Percentiles rank a stretch among this genome's conserved stretches.
These are phyloP conservation scores for Synanceia verrucosa DNA, from an alignment of 2,797 vertebrate species.

Conservation along the genomic window DNA sequence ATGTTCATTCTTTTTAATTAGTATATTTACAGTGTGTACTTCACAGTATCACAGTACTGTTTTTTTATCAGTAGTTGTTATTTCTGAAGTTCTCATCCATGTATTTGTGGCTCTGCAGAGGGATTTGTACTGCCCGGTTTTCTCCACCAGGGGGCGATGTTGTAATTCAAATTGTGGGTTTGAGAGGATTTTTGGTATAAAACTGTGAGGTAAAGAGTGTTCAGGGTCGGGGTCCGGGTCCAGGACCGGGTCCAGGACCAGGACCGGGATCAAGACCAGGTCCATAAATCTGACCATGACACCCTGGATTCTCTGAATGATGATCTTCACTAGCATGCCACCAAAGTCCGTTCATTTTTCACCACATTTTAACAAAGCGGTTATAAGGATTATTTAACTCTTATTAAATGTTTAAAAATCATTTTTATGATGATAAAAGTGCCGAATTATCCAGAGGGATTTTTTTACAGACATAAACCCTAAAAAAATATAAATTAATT, in stretches of 20 bases:
- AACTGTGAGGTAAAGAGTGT: constrained; percentile 9
- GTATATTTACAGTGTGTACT: not conserved
- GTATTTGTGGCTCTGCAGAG: not conserved
- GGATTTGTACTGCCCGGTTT: constrained; percentile 34
- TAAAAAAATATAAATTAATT: not conserved
- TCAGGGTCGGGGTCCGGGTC: constrained; percentile 6
- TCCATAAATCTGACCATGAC: constrained; percentile 40
- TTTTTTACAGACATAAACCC: not conserved
- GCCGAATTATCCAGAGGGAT: not conserved
- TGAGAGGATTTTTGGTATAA: not conserved
- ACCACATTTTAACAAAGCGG: not conserved
- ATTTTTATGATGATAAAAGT: not conserved
- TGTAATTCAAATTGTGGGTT: constrained; percentile 54
- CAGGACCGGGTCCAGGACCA: constrained; percentile 27
- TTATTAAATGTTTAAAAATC: too few relatives aligned
- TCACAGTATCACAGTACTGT: not conserved
- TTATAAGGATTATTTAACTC: not conserved
- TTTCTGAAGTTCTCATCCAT: not conserved
- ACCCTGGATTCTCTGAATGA: not conserved
- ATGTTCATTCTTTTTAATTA: not conserved
- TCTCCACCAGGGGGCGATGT: constrained; percentile 71
- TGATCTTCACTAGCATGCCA: too few relatives aligned
- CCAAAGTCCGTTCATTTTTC: not conserved
- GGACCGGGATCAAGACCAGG: constrained; percentile 33
- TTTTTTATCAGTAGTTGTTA: not conserved